Evolutionary conservation across 1,140 invertebrate genomes (phyloP), one percentile per base, ranked within the genome.

Genomic region (Vollenhovia emeryi): DNA sequence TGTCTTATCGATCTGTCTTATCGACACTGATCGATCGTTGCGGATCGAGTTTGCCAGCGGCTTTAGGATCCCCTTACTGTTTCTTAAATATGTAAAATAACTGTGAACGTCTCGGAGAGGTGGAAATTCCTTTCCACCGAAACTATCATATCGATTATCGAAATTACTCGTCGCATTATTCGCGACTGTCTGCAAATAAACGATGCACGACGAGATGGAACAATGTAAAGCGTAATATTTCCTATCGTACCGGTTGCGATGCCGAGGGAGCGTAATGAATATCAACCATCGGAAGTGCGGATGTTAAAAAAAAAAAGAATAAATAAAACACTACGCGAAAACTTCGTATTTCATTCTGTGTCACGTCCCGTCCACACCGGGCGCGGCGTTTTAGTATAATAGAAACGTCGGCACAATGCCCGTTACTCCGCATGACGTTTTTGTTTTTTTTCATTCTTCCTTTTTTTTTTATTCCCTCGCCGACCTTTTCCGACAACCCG

Each of bases 401-500:
- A 82, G 78, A 82, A 82, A 82, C 50, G 78, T 82, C 78, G 78
- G 78, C 64, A 80, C 78, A 80, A 80, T 71, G 57, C 74, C 74
- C 57, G 74, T 78, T 78, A 78, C 64, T 57, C 64, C 64, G 78
- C n/a, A 43, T 69, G 64, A 50, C 64, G 48, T 55, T 80, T 57
- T 40, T 36, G 3, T 45, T 55, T 55, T 52, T 27, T 27, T 80
- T 80, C 55, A 43, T 82, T 82, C 27, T 40, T 52, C 1, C 52
- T 57, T 71, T 80, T 57, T 80, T 57, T 82, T 82, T 55, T 55
- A 71, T 80, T 69, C 33, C 64, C 68, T 27, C 40, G 50, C 52
- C 78, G 78, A 80, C 78, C 66, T 80, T 80, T 80, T 71, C 78
- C 78, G 78, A 82, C 78, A 82, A 71, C 78, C 64, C 78, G 78